Evolutionary conservation across 2,888 invertebrate genomes (phyloP).

Genomic region (Caenorhabditis sulstoni): DNA sequence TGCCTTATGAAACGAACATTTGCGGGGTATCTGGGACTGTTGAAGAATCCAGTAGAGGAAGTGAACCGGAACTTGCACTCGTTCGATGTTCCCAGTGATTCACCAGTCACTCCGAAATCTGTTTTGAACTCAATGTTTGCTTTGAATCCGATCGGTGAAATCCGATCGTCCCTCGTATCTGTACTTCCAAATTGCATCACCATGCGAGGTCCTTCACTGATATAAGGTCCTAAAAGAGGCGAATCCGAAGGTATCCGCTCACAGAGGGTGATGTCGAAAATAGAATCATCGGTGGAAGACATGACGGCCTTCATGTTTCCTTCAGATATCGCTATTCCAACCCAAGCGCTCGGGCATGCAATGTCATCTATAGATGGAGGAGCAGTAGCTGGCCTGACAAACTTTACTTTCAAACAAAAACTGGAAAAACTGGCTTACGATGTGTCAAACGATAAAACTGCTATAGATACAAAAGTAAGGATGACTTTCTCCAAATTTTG

Average conservation of each 20-base stretch:
- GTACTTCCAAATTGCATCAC: slow-evolving; percentile 81
- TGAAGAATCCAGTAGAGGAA: slow-evolving; percentile 81
- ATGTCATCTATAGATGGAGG: slow-evolving; percentile 61
- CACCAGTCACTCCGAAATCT: slow-evolving; percentile 82
- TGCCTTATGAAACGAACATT: slow-evolving; percentile 66
- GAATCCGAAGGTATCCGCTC: slow-evolving; percentile 66
- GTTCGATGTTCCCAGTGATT: slow-evolving; percentile 80
- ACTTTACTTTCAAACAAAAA: too few relatives aligned
- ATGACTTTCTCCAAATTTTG: slow-evolving; percentile 79
- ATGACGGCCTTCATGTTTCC: slow-evolving; percentile 72
- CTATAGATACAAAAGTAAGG: slow-evolving; percentile 73
- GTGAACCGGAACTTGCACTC: slow-evolving; percentile 82
- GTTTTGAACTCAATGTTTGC: slow-evolving; percentile 82
- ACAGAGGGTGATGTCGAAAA: slow-evolving; percentile 76
- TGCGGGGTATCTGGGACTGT: slow-evolving; percentile 81
- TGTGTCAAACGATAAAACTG: slow-evolving; percentile 67
- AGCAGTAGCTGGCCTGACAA: slow-evolving; percentile 44
- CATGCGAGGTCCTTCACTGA: slow-evolving; percentile 77
- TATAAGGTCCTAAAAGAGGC: slow-evolving; percentile 72
- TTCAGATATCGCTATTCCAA: slow-evolving; percentile 72
- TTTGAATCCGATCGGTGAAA: slow-evolving; percentile 80
- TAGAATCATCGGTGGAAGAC: slow-evolving; percentile 73
- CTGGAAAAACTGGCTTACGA: slow-evolving; percentile 41
- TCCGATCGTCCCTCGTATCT: slow-evolving; percentile 66
- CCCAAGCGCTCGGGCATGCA: slow-evolving; percentile 73